Percentiles rank a stretch among this genome's conserved stretches.
Conservation (phyloP, 2,797 vertebrate species). For the Galaxias olidus region DNA sequence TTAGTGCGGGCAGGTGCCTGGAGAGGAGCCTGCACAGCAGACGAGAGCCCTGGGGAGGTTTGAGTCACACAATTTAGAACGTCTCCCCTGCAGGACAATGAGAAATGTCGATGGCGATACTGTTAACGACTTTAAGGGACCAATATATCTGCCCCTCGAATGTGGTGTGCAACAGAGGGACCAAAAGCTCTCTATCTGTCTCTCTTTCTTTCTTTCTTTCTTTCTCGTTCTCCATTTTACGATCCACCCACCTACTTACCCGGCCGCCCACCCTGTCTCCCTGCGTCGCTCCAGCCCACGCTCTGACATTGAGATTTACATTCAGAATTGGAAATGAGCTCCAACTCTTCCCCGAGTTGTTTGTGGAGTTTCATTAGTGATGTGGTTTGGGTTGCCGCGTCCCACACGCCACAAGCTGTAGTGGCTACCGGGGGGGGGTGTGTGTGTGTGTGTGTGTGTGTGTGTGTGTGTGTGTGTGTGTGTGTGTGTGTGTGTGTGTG, state of each 20-base stretch:
- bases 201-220: background rate
- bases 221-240: background rate
- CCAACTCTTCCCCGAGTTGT: background rate
- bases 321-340: conserved; percentile 4
- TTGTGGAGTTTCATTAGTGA: background rate
- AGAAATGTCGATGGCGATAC: too few relatives aligned
- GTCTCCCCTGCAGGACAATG: too few relatives aligned
- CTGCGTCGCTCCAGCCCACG: background rate
- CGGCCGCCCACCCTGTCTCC: background rate
- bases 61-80: too few relatives aligned
- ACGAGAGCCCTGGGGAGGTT: too few relatives aligned
- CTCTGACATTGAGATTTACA: conserved; percentile 1
- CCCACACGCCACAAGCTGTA: background rate
- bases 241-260: too few relatives aligned
- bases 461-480: background rate
- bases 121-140: too few relatives aligned
- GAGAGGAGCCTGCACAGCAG: too few relatives aligned
- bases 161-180: too few relatives aligned
- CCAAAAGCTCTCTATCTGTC: background rate
- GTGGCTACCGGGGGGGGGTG: background rate
- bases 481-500: conserved; percentile 10
- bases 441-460: background rate
- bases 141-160: too few relatives aligned
- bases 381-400: background rate
- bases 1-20: too few relatives aligned